phyloP scores from a whole-genome alignment of 2,113 vertebrate genomes.

The Thalassoma bifasciatum region DNA sequence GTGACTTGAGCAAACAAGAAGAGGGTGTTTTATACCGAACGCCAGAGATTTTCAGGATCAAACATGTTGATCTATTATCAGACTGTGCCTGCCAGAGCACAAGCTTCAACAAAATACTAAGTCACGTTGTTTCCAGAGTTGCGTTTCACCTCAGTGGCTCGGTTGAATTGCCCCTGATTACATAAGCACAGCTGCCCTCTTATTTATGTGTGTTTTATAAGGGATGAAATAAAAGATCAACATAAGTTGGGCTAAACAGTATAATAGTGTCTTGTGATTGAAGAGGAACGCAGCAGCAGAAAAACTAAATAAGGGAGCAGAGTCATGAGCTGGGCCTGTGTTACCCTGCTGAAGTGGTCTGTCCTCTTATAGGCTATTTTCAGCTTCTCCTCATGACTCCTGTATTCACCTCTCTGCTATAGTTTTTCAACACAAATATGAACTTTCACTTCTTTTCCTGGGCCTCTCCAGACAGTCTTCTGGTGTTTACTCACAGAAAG shows the following conservation, averaged over 20 bases:
- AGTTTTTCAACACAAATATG: slow-evolving; percentile 63
- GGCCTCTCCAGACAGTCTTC: slow-evolving; percentile 30
- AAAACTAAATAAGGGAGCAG: slow-evolving; percentile 34
- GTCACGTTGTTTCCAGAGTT: slow-evolving; percentile 32
- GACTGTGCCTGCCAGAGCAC: slow-evolving; percentile 26
- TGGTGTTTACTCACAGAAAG: slow-evolving; percentile 58
- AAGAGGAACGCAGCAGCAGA: slow-evolving; percentile 5
- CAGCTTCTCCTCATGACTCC: slow-evolving; percentile 40
- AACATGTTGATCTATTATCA: slow-evolving; percentile 66
- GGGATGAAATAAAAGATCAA: background rate
- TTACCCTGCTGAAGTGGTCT: slow-evolving; percentile 22
- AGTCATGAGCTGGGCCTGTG: slow-evolving; percentile 16
- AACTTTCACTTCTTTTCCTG: slow-evolving; percentile 58
- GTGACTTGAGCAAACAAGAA: slow-evolving; percentile 30
- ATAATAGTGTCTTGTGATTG: background rate
- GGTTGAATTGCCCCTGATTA: slow-evolving; percentile 32
- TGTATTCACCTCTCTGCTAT: slow-evolving; percentile 22
- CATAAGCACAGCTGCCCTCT: background rate
- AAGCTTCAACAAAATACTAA: slow-evolving; percentile 48
- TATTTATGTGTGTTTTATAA: slow-evolving; percentile 22
- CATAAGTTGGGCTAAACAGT: background rate
- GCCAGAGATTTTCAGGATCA: slow-evolving; percentile 62
- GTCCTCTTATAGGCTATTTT: slow-evolving; percentile 57
- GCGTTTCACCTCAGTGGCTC: slow-evolving; percentile 24
- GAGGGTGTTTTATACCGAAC: slow-evolving; percentile 3